These are phyloP conservation scores for Zaprionus africanus DNA, from an alignment of 1,140 invertebrate genomes.

Conservation along the genomic window DNA sequence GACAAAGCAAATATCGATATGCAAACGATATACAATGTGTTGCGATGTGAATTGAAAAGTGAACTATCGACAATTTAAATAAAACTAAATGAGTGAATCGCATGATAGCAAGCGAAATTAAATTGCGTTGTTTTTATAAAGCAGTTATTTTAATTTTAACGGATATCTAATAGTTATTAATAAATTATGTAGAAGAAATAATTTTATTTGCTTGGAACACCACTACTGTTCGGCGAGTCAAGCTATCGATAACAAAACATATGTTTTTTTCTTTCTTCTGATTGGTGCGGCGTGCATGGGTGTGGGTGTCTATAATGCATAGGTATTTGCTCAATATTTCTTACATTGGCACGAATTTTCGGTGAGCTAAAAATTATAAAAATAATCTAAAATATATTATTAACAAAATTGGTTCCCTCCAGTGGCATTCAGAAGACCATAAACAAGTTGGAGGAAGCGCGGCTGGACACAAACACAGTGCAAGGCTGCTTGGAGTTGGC, in stretches of 20 bases:
- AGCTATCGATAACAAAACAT: slow-evolving; percentile 30
- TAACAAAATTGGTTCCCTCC: slow-evolving; percentile 5
- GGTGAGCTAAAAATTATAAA: slow-evolving; percentile 77
- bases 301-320: slow-evolving; percentile 83
- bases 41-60: slow-evolving; percentile 1
- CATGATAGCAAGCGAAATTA: neutral
- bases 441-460: slow-evolving; percentile 58
- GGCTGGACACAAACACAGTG: slow-evolving; percentile 86
- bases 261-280: slow-evolving; percentile 23
- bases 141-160: no score
- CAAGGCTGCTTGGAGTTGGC: slow-evolving; percentile 88
- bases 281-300: slow-evolving; percentile 25
- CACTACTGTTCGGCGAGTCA: neutral
- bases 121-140: no score
- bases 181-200: neutral
- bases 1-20: slow-evolving; percentile 34
- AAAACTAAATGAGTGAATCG: neutral
- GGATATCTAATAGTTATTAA: no score
- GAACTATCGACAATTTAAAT: slow-evolving; percentile 5
- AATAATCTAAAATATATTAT: neutral
- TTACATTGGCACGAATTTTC: slow-evolving; percentile 87
- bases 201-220: neutral
- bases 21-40: neutral
- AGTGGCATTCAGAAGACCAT: slow-evolving; percentile 86
- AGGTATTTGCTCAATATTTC: slow-evolving; percentile 87